Conservation (phyloP, 2,797 vertebrate species). For the Garrulus glandarius region DNA sequence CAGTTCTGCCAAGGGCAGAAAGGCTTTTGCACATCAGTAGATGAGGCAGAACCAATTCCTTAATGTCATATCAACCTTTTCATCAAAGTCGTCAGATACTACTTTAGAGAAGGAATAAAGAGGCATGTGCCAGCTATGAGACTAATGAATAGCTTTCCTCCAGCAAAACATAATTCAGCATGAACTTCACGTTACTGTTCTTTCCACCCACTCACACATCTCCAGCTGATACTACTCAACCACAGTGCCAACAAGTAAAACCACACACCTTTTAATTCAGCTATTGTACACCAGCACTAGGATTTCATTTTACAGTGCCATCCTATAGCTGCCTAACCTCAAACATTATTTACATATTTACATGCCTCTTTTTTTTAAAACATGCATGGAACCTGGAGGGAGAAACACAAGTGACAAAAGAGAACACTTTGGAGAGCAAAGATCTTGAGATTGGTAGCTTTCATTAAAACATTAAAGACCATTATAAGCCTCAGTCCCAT, state of each 20-base stretch:
- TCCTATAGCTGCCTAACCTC: not conserved
- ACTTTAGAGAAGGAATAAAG: slow-evolving; percentile 36
- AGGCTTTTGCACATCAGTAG: not conserved
- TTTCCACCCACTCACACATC: slow-evolving; percentile 52
- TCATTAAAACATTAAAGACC: not conserved
- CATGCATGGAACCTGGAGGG: not conserved
- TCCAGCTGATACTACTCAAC: slow-evolving; percentile 43
- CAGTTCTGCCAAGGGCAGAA: slow-evolving; percentile 37
- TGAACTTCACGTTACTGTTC: slow-evolving; percentile 52
- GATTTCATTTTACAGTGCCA: not conserved
- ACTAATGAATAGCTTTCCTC: slow-evolving; percentile 56
- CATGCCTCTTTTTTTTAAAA: not conserved
- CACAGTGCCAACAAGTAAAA: slow-evolving; percentile 33
- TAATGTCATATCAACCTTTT: slow-evolving; percentile 54
- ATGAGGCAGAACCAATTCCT: slow-evolving; percentile 52
- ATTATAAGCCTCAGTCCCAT: not conserved
- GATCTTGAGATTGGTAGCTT: not conserved
- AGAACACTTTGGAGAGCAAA: not conserved
- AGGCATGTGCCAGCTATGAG: slow-evolving; percentile 37
- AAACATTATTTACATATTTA: not conserved
- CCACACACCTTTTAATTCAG: slow-evolving; percentile 34
- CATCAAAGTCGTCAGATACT: slow-evolving; percentile 41
- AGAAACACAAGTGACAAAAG: not conserved
- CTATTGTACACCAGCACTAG: not conserved
- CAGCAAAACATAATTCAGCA: slow-evolving; percentile 56